Percentiles rank a stretch among this genome's conserved stretches.
Evolutionary conservation across 1,140 invertebrate genomes (phyloP).

Genomic region (Odontomachus brunneus): DNA sequence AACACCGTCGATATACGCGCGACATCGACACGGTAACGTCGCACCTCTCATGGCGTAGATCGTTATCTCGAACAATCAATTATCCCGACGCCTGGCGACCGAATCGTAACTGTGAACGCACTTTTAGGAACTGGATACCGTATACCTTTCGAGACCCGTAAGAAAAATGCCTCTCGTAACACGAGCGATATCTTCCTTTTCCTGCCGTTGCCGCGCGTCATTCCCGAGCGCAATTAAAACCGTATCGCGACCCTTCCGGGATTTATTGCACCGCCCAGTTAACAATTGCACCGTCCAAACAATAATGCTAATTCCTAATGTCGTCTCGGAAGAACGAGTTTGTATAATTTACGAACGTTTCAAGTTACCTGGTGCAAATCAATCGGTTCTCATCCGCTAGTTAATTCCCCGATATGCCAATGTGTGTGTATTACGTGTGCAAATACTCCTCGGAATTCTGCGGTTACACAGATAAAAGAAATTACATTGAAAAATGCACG

Average conservation of each 20-base stretch:
- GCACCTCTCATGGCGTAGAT: conserved; percentile 59
- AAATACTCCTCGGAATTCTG: neutral
- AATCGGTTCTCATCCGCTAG: too few relatives aligned
- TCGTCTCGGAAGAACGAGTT: too few relatives aligned
- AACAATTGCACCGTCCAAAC: too few relatives aligned
- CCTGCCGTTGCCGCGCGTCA: neutral
- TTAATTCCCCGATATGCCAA: neutral
- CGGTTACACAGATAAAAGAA: neutral
- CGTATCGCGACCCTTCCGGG: too few relatives aligned
- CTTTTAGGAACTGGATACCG: conserved; percentile 11
- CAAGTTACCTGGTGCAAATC: too few relatives aligned
- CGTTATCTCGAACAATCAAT: conserved; percentile 67
- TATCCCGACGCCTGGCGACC: conserved; percentile 66
- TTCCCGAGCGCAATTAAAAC: too few relatives aligned
- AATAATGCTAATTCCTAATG: too few relatives aligned
- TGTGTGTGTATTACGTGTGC: neutral
- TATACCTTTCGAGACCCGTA: neutral
- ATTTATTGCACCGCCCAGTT: too few relatives aligned
- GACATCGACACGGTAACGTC: conserved; percentile 19
- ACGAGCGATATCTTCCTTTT: neutral
- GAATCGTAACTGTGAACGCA: neutral
- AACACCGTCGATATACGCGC: conserved; percentile 67
- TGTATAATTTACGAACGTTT: too few relatives aligned
- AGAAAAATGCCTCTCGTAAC: neutral
- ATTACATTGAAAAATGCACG: conserved; percentile 9